A percentile compares a stretch with the other conserved stretches of the same genome.
Evolutionary conservation across 2,797 vertebrate genomes (phyloP).

Genomic region (Sarcophilus harrisii): DNA sequence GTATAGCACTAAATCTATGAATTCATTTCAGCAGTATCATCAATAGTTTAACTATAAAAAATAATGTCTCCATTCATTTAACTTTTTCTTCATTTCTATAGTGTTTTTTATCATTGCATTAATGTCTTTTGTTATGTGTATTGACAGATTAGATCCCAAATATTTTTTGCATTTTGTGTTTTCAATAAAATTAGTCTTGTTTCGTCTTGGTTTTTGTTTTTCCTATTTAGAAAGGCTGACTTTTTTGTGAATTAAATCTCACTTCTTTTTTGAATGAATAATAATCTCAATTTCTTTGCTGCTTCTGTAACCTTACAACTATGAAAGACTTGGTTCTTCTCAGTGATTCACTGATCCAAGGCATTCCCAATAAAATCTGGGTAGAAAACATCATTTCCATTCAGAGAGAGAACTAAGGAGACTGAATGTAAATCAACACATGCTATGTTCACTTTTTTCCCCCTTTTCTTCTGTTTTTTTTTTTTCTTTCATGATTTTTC

Average conservation of each 20-base stretch:
- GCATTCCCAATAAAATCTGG: too few relatives aligned
- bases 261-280: not conserved
- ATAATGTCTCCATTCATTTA: not conserved
- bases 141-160: not conserved
- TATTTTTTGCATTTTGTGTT: not conserved
- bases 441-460: too few relatives aligned
- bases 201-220: not conserved
- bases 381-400: too few relatives aligned
- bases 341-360: too few relatives aligned
- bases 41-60: not conserved
- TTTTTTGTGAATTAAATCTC: not conserved
- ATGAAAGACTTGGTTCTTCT: too few relatives aligned
- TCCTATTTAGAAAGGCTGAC: not conserved
- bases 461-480: too few relatives aligned
- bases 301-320: not conserved
- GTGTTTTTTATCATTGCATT: not conserved
- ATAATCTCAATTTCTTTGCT: not conserved
- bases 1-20: not conserved
- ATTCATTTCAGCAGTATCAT: not conserved
- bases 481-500: too few relatives aligned
- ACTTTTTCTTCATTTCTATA: not conserved
- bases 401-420: too few relatives aligned
- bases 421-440: too few relatives aligned
- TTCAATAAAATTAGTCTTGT: not conserved
- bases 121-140: not conserved